A percentile compares a stretch with the other conserved stretches of the same genome.
These are phyloP conservation scores for Sitobion miscanthi DNA, from an alignment of 1,140 invertebrate species.

Conservation along the genomic window DNA sequence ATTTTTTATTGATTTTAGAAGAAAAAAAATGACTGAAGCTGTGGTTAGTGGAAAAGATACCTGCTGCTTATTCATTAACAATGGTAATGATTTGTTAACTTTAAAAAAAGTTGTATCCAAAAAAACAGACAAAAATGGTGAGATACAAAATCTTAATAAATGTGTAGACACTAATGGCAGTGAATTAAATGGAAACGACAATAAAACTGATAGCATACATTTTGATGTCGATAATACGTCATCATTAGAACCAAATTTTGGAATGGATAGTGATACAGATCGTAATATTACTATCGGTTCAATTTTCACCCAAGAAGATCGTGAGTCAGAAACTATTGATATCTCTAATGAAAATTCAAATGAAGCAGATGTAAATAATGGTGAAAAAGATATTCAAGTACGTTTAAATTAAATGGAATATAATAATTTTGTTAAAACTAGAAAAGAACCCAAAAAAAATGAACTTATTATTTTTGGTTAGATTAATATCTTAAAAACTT, in stretches of 20 bases:
- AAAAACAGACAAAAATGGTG: constrained; percentile 41
- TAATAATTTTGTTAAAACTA: not conserved
- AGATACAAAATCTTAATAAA: constrained; percentile 36
- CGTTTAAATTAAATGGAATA: not conserved
- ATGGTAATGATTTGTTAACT: constrained; percentile 52
- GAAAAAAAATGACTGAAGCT: constrained; percentile 40
- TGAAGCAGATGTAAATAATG: constrained; percentile 44
- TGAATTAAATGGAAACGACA: constrained; percentile 51
- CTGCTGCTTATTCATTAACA: constrained; percentile 46
- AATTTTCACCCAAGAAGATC: constrained; percentile 49
- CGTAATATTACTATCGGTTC: constrained; percentile 54
- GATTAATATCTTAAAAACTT: too few species aligned
- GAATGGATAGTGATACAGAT: constrained; percentile 52
- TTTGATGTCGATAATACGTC: constrained; percentile 55
- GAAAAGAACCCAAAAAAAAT: too few species aligned
- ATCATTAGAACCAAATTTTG: constrained; percentile 50
- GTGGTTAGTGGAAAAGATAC: constrained; percentile 50
- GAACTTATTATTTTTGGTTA: too few species aligned
- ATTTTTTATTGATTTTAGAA: constrained; percentile 35
- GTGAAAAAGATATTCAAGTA: constrained; percentile 32
- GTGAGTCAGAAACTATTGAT: constrained; percentile 50
- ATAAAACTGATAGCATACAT: constrained; percentile 52
- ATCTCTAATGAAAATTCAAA: constrained; percentile 48
- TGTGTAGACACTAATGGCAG: constrained; percentile 31
- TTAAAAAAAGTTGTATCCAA: constrained; percentile 54